Evolutionary conservation across 2,113 vertebrate species (phyloP).

Genomic region (Peucedramus taeniatus): DNA sequence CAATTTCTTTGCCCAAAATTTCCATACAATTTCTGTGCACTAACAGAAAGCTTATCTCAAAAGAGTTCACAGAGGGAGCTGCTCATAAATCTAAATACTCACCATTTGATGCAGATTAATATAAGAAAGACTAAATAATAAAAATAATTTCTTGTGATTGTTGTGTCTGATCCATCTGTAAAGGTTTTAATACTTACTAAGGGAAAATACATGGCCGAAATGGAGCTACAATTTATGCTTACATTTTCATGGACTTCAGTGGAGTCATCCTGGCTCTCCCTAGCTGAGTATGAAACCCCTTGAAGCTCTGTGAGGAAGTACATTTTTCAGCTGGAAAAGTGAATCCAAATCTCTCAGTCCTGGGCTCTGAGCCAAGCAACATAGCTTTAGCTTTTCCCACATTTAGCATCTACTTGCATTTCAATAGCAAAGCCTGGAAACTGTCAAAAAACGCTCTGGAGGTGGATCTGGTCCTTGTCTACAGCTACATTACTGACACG

Average conservation of each 20-base stretch:
- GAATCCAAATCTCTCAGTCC: conserved; percentile 38
- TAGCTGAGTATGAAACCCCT: neutral
- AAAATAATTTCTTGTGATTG: neutral
- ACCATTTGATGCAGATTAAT: neutral
- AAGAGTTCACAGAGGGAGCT: neutral
- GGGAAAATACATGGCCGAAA: neutral
- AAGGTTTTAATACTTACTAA: neutral
- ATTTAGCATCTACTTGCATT: conserved; percentile 45
- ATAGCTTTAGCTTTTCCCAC: conserved; percentile 63
- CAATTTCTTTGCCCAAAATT: neutral
- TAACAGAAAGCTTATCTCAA: neutral
- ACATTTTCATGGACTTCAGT: neutral
- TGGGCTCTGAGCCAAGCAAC: conserved; percentile 57
- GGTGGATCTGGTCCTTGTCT: conserved; percentile 59
- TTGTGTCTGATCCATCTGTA: neutral
- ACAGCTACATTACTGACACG: conserved; percentile 11
- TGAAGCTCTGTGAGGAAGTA: conserved; percentile 33
- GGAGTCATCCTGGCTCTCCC: neutral
- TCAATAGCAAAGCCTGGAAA: conserved; percentile 63
- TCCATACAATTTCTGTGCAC: neutral
- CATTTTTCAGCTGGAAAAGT: conserved; percentile 45
- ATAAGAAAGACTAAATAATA: neutral
- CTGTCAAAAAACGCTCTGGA: conserved; percentile 46
- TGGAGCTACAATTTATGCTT: neutral
- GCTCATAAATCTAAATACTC: neutral